Percentiles rank a stretch among this genome's conserved stretches.
Conservation (phyloP, 2,113 vertebrate genomes). For the Symphodus melops region DNA sequence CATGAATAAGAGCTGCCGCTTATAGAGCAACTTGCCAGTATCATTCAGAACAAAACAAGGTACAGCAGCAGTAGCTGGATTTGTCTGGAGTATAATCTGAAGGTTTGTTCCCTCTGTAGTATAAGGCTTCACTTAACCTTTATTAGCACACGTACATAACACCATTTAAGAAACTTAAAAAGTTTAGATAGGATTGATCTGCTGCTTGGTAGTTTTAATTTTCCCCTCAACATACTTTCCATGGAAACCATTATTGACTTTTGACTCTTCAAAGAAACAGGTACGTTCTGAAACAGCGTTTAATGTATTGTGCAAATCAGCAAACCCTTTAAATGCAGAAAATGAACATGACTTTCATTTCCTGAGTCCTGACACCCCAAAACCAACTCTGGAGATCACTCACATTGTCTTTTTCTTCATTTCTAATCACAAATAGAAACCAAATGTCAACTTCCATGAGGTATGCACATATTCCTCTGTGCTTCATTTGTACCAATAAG, state of each 20-base stretch:
- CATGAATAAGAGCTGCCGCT: not conserved
- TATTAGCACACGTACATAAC: too few species aligned
- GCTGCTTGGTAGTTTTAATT: too few species aligned
- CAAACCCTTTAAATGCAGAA: not conserved
- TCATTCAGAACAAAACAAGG: not conserved
- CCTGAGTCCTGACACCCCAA: not conserved
- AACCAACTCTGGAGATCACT: conserved; percentile 16
- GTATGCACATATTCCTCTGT: not conserved
- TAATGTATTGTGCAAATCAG: not conserved
- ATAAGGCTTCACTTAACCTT: not conserved
- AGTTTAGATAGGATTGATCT: too few species aligned
- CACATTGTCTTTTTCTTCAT: not conserved
- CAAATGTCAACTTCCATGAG: conserved; percentile 35
- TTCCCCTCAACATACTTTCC: not conserved
- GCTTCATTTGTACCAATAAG: conserved; percentile 11
- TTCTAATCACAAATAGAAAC: conserved; percentile 42
- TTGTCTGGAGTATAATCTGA: not conserved
- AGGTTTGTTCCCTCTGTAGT: not conserved
- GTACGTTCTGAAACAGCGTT: not conserved
- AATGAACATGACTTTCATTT: conserved; percentile 20
- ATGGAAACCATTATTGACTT: not conserved
- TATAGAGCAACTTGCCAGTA: not conserved
- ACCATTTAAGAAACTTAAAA: not conserved
- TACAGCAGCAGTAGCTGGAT: not conserved
- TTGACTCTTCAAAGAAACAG: not conserved